Conservation (phyloP, 2,888 invertebrate species). For the Drosophila planitibia region DNA sequence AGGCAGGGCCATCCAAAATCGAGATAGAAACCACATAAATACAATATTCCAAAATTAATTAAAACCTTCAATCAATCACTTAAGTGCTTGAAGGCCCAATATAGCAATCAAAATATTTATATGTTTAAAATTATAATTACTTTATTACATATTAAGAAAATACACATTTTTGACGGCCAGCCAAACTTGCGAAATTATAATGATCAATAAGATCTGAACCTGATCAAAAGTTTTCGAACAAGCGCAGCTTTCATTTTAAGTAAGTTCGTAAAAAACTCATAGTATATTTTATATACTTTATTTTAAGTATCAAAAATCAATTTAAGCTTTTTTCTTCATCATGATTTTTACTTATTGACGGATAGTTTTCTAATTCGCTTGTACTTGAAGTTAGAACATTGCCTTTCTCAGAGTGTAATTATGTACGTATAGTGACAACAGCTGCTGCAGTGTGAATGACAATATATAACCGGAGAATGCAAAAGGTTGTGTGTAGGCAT, state of each 20-base stretch:
- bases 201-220: too few species aligned
- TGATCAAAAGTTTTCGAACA: too few species aligned
- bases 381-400: too few species aligned
- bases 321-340: neutral
- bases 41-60: slow-evolving; percentile 66
- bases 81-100: slow-evolving; percentile 29
- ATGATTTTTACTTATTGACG: neutral
- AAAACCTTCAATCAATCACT: slow-evolving; percentile 60
- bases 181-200: neutral
- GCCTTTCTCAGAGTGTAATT: neutral
- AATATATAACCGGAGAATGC: too few species aligned
- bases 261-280: neutral
- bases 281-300: neutral
- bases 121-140: neutral
- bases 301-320: neutral
- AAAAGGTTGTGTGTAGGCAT: neutral
- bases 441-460: neutral
- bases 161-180: neutral
- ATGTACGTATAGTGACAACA: neutral
- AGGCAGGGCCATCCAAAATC: neutral
- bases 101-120: slow-evolving; percentile 21
- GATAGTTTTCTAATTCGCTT: neutral
- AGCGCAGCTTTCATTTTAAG: neutral
- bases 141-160: neutral
- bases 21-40: slow-evolving; percentile 16